Evolutionary conservation across 2,888 invertebrate species (phyloP), one percentile per base, ranked within the genome.

Genomic region (Diaprepes abbreviatus): DNA sequence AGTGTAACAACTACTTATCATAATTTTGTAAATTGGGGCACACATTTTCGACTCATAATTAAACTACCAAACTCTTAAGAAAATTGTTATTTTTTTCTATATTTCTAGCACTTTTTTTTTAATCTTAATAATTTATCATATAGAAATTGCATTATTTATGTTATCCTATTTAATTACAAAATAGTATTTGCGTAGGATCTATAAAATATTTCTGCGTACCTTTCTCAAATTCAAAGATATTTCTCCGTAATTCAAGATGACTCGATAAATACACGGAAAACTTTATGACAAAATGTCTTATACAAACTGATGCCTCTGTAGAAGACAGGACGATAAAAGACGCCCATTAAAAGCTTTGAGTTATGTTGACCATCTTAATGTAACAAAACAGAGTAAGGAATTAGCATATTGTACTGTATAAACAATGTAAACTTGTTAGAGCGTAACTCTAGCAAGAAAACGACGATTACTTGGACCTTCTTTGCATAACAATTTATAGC

Each of bases 401-500:
- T 69, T 69, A 69, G 58, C 69, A 69, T 69, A 65, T 59, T 64
- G 43, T 59, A 43, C 59, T 63, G 59, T 64, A 64, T 69, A 69
- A 65, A 69, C 64, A 69, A 69, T 65, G 64, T 54, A 58, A 59
- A 59, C 40, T 66, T 59, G 54, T 65, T 50, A 40, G 60, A 50
- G 40, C 40, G 12, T 31, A 43, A 16, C 40, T 36, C 9, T 40
- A 50, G 64, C 59, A 65, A 69, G 69, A 65, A 59, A 43, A 43
- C 19, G 64, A 58, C 63, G 48, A 63, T 64, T 64, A 68, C 62
- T 62, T 48, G 59, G 64, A 62, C 55, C 58, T 45, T 55, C 62
- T 69, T 69, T 69, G 64, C 68, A 69, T 69, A 70, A 55, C 57
- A 63, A 66, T 70, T 65, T 65, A 70, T 66, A 35, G 66, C 54